phyloP scores from a whole-genome alignment of 2,113 vertebrate species.

The Lamprotornis superbus region DNA sequence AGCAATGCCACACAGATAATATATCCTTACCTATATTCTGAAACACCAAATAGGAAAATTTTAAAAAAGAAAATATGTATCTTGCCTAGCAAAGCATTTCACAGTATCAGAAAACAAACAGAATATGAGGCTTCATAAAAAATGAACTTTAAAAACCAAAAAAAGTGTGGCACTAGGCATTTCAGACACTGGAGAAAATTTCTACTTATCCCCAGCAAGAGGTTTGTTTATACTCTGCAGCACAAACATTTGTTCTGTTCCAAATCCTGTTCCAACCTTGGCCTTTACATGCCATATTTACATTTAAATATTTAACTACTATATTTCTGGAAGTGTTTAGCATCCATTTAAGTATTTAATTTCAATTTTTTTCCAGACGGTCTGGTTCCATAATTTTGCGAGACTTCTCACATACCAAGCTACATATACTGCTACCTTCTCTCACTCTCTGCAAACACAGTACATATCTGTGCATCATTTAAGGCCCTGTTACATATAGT shows the following conservation, averaged over 20 bases:
- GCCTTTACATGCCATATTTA: neutral
- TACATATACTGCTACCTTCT: neutral
- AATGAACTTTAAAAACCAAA: neutral
- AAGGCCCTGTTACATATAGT: neutral
- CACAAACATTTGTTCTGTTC: neutral
- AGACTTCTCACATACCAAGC: neutral
- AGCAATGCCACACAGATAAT: neutral
- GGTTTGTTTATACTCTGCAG: neutral
- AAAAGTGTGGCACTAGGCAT: neutral
- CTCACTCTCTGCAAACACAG: neutral
- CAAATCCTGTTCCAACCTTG: neutral
- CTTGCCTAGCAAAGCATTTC: neutral
- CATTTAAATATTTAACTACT: constrained; percentile 2
- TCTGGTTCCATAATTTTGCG: neutral
- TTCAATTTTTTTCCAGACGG: neutral
- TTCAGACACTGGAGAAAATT: neutral
- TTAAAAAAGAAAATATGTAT: neutral
- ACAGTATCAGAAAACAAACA: neutral
- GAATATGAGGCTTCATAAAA: neutral
- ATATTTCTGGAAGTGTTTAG: neutral
- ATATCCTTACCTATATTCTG: neutral
- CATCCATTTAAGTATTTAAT: neutral
- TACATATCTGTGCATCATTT: neutral
- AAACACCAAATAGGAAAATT: neutral
- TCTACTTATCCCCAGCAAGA: neutral